Percentiles rank a stretch among this genome's conserved stretches.
phyloP scores from a whole-genome alignment of 2,888 invertebrate genomes.

The Drosophila parthenogenetica region DNA sequence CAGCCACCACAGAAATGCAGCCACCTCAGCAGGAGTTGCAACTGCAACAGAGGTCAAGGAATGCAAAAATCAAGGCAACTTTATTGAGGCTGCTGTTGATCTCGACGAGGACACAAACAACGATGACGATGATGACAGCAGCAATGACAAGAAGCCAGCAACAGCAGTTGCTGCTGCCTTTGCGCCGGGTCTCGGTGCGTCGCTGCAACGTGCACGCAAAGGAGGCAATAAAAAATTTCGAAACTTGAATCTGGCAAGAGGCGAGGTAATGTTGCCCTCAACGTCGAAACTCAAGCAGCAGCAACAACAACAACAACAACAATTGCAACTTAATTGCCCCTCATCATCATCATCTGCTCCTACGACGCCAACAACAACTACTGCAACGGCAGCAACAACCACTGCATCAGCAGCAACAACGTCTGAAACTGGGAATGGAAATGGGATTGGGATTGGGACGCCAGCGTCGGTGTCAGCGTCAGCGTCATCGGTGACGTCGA shows the following conservation, averaged over 20 bases:
- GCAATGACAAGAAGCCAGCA: conserved; percentile 57
- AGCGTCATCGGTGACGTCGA: conserved; percentile 9
- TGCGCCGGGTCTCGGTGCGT: conserved; percentile 17
- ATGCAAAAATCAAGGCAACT: conserved; percentile 54
- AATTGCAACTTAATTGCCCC: conserved; percentile 76
- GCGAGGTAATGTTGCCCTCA: conserved; percentile 82
- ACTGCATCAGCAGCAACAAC: conserved; percentile 26
- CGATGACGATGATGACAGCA: conserved; percentile 60
- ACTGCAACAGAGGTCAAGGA: conserved; percentile 41
- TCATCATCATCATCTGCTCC: conserved; percentile 54
- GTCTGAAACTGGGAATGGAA: conserved; percentile 12
- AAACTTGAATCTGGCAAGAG: conserved; percentile 82
- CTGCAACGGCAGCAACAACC: conserved; percentile 23
- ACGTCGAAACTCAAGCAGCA: conserved; percentile 79
- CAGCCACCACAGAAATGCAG: conserved; percentile 52
- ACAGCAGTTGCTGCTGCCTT: conserved; percentile 27
- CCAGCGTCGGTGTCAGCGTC: conserved; percentile 20
- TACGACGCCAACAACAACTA: conserved; percentile 43
- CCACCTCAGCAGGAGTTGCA: conserved; percentile 21
- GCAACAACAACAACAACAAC: conserved; percentile 70
- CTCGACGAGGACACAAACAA: conserved; percentile 47
- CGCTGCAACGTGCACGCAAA: conserved; percentile 70
- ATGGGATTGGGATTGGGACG: conserved; percentile 23
- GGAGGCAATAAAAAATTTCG: conserved; percentile 81
- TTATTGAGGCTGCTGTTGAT: conserved; percentile 22